Conservation (phyloP, 2,888 invertebrate species). For the Acanthosepion pharaonis region DNA sequence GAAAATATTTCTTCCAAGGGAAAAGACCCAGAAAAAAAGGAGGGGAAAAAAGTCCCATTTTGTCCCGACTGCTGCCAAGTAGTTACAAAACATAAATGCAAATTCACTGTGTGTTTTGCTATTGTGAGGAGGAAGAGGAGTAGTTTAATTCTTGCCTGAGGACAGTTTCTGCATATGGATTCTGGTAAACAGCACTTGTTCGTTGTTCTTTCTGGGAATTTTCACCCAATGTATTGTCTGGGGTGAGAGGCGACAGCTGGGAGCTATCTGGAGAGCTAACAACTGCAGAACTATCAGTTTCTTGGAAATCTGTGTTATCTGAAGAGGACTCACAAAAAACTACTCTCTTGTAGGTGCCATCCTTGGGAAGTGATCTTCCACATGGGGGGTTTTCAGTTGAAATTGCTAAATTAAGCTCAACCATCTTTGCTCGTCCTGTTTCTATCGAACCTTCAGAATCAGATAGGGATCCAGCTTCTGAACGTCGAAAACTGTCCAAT, state of each 20-base stretch:
- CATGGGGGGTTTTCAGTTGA: neutral
- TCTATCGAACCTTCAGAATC: slow-evolving; percentile 34
- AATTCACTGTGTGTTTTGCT: slow-evolving; percentile 10
- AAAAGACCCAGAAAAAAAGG: neutral
- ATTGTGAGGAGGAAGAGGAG: slow-evolving; percentile 17
- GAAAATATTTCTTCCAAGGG: slow-evolving; percentile 2
- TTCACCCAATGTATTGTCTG: neutral
- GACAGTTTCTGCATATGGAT: slow-evolving; percentile 43
- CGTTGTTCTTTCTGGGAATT: slow-evolving; percentile 44
- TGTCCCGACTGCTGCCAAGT: slow-evolving; percentile 14
- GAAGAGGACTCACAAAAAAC: slow-evolving; percentile 44
- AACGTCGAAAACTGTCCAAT: neutral
- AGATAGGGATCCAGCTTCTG: neutral
- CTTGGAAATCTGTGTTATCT: slow-evolving; percentile 46
- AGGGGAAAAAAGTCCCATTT: neutral
- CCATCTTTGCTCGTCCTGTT: neutral
- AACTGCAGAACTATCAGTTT: slow-evolving; percentile 43
- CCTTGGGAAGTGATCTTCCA: neutral
- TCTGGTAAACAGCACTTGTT: slow-evolving; percentile 46
- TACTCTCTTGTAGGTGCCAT: neutral
- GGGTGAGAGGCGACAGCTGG: slow-evolving; percentile 38
- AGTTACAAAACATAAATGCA: slow-evolving; percentile 1
- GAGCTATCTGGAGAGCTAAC: slow-evolving; percentile 47
- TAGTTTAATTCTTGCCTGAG: neutral
- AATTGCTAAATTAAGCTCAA: slow-evolving; percentile 43